Percentiles rank a stretch among this genome's conserved stretches.
Conservation (phyloP, 2,797 vertebrate species). For the Galaxias olidus region DNA sequence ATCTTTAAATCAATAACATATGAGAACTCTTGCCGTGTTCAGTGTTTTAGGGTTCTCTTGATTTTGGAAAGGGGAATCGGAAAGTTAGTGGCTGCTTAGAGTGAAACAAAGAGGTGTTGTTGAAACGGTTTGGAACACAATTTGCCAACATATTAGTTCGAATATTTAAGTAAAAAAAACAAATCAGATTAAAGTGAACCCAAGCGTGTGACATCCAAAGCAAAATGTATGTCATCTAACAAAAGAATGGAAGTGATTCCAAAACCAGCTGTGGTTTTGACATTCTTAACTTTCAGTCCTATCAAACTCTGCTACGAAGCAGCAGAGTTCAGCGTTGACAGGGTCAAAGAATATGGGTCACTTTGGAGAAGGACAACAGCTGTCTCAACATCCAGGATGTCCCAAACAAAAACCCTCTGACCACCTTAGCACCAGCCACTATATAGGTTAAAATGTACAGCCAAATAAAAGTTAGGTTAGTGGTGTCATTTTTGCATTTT, state of each 20-base stretch:
- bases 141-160: not conserved
- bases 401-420: slow-evolving; percentile 36
- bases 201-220: slow-evolving; percentile 7
- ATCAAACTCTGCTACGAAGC: slow-evolving; percentile 50
- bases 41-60: too few relatives aligned
- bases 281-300: slow-evolving; percentile 57
- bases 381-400: slow-evolving; percentile 68
- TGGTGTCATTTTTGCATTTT: not conserved
- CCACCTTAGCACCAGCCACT: slow-evolving; percentile 27
- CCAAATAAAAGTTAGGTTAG: slow-evolving; percentile 31
- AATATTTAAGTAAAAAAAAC: not conserved
- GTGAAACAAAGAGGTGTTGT: too few relatives aligned
- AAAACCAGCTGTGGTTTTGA: slow-evolving; percentile 40
- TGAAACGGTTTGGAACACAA: slow-evolving; percentile 5
- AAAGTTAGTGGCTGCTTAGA: too few relatives aligned
- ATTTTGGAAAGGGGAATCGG: too few relatives aligned
- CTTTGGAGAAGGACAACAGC: slow-evolving; percentile 61
- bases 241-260: slow-evolving; percentile 7
- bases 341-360: slow-evolving; percentile 45
- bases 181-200: not conserved
- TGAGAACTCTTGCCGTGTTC: too few relatives aligned
- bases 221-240: slow-evolving; percentile 21
- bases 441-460: slow-evolving; percentile 44
- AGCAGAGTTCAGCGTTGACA: slow-evolving; percentile 52
- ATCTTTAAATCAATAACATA: too few relatives aligned